Conservation (phyloP, 2,888 invertebrate species). For the Marronus borbonicus region DNA sequence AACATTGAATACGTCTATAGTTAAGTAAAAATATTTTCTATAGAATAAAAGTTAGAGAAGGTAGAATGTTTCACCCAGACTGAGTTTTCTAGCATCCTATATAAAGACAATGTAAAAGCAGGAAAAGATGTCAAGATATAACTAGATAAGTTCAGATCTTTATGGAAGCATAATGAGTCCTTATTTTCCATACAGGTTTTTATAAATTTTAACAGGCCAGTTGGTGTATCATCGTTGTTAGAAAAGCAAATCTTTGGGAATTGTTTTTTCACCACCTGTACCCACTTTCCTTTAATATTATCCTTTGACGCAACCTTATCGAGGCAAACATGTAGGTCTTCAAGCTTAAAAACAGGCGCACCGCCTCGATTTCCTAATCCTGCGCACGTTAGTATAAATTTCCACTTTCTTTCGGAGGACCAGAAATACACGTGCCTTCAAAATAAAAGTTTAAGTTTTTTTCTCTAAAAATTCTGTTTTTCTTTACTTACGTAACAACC, state of each 20-base stretch:
- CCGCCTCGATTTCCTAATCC: slow-evolving; percentile 62
- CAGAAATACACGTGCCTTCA: slow-evolving; percentile 67
- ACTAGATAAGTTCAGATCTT: slow-evolving; percentile 58
- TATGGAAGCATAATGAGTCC: slow-evolving; percentile 44
- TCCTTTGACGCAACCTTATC: slow-evolving; percentile 63
- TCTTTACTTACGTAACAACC: slow-evolving; percentile 65
- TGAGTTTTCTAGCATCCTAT: slow-evolving; percentile 66
- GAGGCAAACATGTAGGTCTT: slow-evolving; percentile 63
- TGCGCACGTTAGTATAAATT: slow-evolving; percentile 66
- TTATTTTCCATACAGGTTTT: slow-evolving; percentile 56
- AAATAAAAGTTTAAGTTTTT: neutral
- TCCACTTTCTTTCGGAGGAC: slow-evolving; percentile 66
- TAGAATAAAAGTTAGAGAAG: slow-evolving; percentile 60
- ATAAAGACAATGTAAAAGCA: slow-evolving; percentile 65
- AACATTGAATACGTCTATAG: neutral
- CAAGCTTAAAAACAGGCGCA: slow-evolving; percentile 60
- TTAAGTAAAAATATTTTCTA: slow-evolving; percentile 53
- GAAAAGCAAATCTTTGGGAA: slow-evolving; percentile 61
- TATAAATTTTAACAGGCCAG: slow-evolving; percentile 66
- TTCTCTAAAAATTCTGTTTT: neutral
- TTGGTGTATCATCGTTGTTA: slow-evolving; percentile 63
- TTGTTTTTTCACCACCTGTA: slow-evolving; percentile 61
- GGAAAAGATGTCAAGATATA: slow-evolving; percentile 65
- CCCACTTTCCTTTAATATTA: slow-evolving; percentile 67
- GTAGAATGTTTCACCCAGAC: slow-evolving; percentile 65